These are phyloP conservation scores for Oxystoma pomonae DNA, from an alignment of 2,888 invertebrate species.

Conservation along the genomic window DNA sequence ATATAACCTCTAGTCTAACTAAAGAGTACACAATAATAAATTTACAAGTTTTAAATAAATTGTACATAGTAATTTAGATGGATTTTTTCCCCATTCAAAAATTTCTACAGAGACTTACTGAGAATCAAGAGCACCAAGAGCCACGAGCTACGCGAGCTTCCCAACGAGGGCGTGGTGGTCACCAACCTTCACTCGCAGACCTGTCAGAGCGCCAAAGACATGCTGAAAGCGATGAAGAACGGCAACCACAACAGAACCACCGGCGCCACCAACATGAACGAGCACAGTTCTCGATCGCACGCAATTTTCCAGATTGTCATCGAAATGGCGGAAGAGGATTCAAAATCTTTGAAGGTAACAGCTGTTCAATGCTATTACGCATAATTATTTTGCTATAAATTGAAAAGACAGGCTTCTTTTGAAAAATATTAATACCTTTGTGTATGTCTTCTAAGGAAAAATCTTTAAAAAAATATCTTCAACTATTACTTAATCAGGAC, in stretches of 20 bases:
- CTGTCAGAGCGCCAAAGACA: constrained; percentile 91
- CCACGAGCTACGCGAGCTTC: constrained; percentile 62
- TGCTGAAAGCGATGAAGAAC: constrained; percentile 87
- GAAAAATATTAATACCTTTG: no score
- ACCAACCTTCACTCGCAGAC: constrained; percentile 92
- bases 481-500: no score
- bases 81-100: no score
- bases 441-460: no score
- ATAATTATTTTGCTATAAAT: no score
- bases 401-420: no score
- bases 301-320: constrained; percentile 76
- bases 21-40: no score
- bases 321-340: constrained; percentile 81
- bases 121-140: constrained; percentile 53
- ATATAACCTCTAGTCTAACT: no score
- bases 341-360: constrained; percentile 56
- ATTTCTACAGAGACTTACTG: constrained; percentile 60
- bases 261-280: constrained; percentile 68
- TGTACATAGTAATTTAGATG: no score
- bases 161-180: constrained; percentile 83
- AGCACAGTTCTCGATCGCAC: constrained; percentile 95
- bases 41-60: no score
- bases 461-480: no score
- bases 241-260: constrained; percentile 95
- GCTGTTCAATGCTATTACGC: no score